These are phyloP conservation scores for Xestobium rufovillosum DNA, from an alignment of 2,888 invertebrate genomes.

Conservation along the genomic window DNA sequence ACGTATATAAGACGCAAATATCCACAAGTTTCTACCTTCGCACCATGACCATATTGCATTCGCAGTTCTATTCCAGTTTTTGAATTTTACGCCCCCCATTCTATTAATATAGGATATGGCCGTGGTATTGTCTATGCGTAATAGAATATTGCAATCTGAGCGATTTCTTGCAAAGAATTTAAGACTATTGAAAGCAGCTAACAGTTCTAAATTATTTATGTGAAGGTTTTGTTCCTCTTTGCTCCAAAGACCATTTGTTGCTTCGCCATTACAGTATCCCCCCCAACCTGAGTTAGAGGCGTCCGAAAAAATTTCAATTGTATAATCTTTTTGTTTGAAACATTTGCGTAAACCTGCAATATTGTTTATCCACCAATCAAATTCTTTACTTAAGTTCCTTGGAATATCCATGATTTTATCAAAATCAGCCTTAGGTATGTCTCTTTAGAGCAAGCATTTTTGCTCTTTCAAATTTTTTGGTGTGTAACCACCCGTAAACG, in stretches of 20 bases:
- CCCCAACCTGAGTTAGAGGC: conserved; percentile 25
- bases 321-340: conserved; percentile 11
- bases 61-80: conserved; percentile 20
- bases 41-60: conserved; percentile 26
- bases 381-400: conserved; percentile 15
- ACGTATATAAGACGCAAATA: conserved; percentile 2
- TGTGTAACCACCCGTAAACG: conserved; percentile 22
- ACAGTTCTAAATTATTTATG: conserved; percentile 26
- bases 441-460: conserved; percentile 18
- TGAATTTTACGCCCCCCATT: conserved; percentile 23
- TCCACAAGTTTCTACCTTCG: conserved; percentile 17
- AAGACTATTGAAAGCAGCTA: conserved; percentile 22
- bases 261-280: conserved; percentile 13
- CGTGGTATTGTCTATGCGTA: conserved; percentile 22
- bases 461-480: conserved; percentile 18
- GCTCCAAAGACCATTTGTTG: conserved; percentile 20
- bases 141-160: conserved; percentile 18
- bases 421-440: conserved; percentile 10
- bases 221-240: conserved; percentile 17
- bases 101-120: conserved; percentile 23
- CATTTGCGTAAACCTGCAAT: conserved; percentile 12
- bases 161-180: conserved; percentile 22
- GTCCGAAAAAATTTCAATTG: conserved; percentile 22
- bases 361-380: conserved; percentile 23
- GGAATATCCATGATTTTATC: conserved; percentile 14